These are phyloP conservation scores for Nudaria mundana DNA, from an alignment of 2,888 invertebrate genomes.

Conservation along the genomic window DNA sequence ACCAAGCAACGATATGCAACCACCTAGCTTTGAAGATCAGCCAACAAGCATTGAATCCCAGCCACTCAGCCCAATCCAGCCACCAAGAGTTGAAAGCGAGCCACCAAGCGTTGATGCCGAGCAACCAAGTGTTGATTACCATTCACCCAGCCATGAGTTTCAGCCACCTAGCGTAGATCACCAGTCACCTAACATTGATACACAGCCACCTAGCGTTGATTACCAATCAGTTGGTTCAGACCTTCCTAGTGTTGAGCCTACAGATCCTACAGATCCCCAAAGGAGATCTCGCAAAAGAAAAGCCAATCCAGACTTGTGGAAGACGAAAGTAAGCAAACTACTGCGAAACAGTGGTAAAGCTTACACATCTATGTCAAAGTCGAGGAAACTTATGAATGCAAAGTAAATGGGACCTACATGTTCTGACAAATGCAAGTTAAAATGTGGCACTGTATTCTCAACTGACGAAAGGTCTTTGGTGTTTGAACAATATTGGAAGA, in stretches of 20 bases:
- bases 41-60: not conserved
- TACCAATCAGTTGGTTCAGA: not conserved
- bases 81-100: too few relatives aligned
- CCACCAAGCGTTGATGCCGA: not conserved
- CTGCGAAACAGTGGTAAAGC: not conserved
- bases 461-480: not conserved
- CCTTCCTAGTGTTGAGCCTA: not conserved
- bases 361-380: not conserved
- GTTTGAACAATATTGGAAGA: slow-evolving; percentile 8
- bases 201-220: not conserved
- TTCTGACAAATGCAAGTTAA: slow-evolving; percentile 7
- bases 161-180: not conserved
- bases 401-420: slow-evolving; percentile 6
- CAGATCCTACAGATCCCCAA: not conserved
- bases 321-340: not conserved
- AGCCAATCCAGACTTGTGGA: not conserved
- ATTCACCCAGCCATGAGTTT: not conserved
- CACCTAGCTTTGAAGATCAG: not conserved
- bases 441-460: slow-evolving; percentile 6
- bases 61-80: not conserved
- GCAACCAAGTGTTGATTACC: not conserved
- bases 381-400: slow-evolving; percentile 1
- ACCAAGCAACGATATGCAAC: not conserved
- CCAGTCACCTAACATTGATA: not conserved
- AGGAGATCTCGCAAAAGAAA: not conserved